Evolutionary conservation across 1,140 invertebrate species (phyloP), one percentile per base, ranked within the genome.

Genomic region (Camponotus floridanus): DNA sequence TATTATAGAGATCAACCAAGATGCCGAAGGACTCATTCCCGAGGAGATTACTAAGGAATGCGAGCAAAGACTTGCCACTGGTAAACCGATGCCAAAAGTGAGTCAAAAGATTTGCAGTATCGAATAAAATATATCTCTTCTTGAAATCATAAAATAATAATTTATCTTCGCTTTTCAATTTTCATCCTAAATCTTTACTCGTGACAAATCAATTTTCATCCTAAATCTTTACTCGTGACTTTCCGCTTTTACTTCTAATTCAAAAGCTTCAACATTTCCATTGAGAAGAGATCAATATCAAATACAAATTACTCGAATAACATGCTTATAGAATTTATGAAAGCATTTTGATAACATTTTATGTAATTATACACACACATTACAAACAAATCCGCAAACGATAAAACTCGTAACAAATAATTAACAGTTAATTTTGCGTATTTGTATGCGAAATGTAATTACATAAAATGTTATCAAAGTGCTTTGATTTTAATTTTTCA

Each of bases 11-110:
- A 93, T 95, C 33, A 13, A 80, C 4, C 94, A 95, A 88, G 95
- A 95, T 78, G 74, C 86, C 33, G 88, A 95, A 64, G 95, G 95
- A 42, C 90, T 94, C 33, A 90, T 94, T 62, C 93, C 94, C 0
- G 91, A 92, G 0, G 67, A 92, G 42, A 94, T 95, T 57, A 65
- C 48, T 0, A 73, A 89, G 42, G 65, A 86, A 48, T 94, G 94
- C 48, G 88, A 95, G n/a, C 33, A 92, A 9, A 89, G 92, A 67
- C 18, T 92, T 0, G 39, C 65, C 0, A 36, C 71, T 8, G 76
- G 87, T 0, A 89, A 87, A 76, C 84, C 87, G 0, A 73, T 95
- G 55, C 95, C 95, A 6, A 95, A 95, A 89, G 95, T 95, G 70
- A 83, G 62, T 73, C 13, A 62, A 13, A 36, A 33, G 94, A 93